These are phyloP conservation scores for Actinia tenebrosa DNA, from an alignment of 64 coral and sea anemone species.

Conservation along the genomic window DNA sequence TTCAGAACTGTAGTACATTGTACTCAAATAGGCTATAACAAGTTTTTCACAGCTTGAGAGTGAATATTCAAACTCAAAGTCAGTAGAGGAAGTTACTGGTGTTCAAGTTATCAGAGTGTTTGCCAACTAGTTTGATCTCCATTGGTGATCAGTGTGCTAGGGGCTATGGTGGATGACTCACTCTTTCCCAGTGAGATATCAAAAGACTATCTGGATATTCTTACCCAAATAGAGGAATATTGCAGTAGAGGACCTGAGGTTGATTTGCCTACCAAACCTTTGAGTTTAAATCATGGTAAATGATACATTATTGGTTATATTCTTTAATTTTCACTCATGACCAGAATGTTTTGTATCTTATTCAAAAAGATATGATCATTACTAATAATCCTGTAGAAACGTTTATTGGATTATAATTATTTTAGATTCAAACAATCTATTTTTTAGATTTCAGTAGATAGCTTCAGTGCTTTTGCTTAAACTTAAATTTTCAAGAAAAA, in stretches of 20 bases:
- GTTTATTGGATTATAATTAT: neutral
- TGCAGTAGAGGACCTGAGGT: constrained; percentile 68
- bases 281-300: constrained; percentile 8
- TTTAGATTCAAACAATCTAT: neutral
- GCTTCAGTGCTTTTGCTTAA: neutral
- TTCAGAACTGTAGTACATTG: neutral
- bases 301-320: neutral
- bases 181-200: constrained; percentile 66
- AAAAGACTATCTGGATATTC: constrained; percentile 82
- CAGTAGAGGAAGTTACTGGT: neutral
- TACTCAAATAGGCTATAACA: neutral
- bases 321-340: neutral
- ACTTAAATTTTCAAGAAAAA: neutral
- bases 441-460: neutral
- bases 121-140: neutral
- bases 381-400: neutral
- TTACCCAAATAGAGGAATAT: constrained; percentile 85
- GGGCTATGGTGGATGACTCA: constrained; percentile 78
- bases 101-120: neutral
- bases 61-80: neutral
- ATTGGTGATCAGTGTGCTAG: constrained; percentile 2
- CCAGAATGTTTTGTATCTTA: neutral
- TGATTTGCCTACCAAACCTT: constrained; percentile 25
- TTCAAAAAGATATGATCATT: neutral
- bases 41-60: neutral